A percentile compares a stretch with the other conserved stretches of the same genome.
These are phyloP conservation scores for Etheostoma perlongum DNA, from an alignment of 2,797 vertebrate genomes.

Conservation along the genomic window DNA sequence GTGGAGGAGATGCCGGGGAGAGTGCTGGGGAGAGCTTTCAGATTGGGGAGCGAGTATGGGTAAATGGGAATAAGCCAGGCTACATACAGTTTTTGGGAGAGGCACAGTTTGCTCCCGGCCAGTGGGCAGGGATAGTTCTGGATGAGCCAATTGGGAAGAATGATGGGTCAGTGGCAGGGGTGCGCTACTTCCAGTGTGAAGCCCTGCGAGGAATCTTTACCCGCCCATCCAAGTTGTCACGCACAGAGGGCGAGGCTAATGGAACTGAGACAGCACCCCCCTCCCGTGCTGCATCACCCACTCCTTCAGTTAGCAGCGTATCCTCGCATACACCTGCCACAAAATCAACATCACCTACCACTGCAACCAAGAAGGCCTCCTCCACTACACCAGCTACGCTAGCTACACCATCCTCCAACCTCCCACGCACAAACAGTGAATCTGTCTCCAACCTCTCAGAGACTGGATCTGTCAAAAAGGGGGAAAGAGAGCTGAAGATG, in stretches of 20 bases:
- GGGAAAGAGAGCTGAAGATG: constrained; percentile 95
- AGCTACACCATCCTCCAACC: constrained; percentile 85
- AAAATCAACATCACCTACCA: constrained; percentile 73
- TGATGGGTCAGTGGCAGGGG: constrained; percentile 95
- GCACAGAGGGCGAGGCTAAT: constrained; percentile 92
- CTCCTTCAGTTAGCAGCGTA: constrained; percentile 83
- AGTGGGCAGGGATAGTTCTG: constrained; percentile 98
- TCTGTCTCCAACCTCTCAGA: constrained; percentile 97
- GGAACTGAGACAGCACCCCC: constrained; percentile 86
- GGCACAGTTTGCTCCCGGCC: constrained; percentile 96
- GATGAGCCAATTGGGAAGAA: constrained; percentile 98
- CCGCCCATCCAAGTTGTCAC: constrained; percentile 93
- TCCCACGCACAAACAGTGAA: constrained; percentile 91
- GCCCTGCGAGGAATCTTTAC: constrained; percentile 96
- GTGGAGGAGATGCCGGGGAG: constrained; percentile 76
- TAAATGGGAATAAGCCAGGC: constrained; percentile 97
- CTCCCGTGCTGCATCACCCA: constrained; percentile 89
- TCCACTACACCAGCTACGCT: constrained; percentile 55
- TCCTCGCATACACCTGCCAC: constrained; percentile 83
- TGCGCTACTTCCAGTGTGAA: constrained; percentile 97
- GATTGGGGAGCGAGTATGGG: constrained; percentile 95
- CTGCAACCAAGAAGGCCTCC: constrained; percentile 79
- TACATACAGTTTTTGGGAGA: constrained; percentile 96
- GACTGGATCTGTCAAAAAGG: constrained; percentile 94
- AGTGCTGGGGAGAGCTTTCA: constrained; percentile 90